These are phyloP conservation scores for Osedax fenrisi DNA, from an alignment of 2,888 invertebrate species.

Conservation along the genomic window DNA sequence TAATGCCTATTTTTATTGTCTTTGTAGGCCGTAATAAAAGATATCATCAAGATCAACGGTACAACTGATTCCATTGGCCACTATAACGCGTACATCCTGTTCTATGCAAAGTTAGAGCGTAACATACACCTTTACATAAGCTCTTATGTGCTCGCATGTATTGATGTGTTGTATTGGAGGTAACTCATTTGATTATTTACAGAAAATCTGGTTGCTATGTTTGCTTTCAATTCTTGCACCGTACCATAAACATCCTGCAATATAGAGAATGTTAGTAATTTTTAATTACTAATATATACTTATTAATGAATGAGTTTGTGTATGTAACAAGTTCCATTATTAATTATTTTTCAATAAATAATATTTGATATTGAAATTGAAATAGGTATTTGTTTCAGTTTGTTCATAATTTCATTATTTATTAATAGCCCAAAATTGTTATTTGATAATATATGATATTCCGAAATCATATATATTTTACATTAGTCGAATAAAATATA, in stretches of 20 bases:
- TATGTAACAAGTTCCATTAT: background rate
- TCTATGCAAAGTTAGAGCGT: conserved; percentile 23
- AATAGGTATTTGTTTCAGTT: too few relatives aligned
- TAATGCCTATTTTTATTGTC: background rate
- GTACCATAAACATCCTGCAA: conserved; percentile 37
- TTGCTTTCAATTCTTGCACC: conserved; percentile 35
- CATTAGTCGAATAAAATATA: too few relatives aligned
- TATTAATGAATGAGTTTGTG: background rate
- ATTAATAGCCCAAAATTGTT: too few relatives aligned
- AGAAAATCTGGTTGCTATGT: conserved; percentile 33
- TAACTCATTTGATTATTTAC: too few relatives aligned
- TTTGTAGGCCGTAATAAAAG: background rate
- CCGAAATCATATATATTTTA: too few relatives aligned
- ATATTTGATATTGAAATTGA: too few relatives aligned
- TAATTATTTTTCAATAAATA: too few relatives aligned
- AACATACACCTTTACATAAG: background rate
- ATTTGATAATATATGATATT: too few relatives aligned
- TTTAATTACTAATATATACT: too few relatives aligned
- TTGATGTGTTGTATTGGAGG: too few relatives aligned
- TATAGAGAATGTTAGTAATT: conserved; percentile 35
- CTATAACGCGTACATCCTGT: conserved; percentile 30
- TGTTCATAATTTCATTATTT: too few relatives aligned
- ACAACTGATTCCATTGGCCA: conserved; percentile 31
- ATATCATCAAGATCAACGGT: conserved; percentile 8
- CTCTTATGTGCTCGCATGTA: too few relatives aligned